phyloP scores from a whole-genome alignment of 1,140 invertebrate species.

The Drosophila baimaii region DNA sequence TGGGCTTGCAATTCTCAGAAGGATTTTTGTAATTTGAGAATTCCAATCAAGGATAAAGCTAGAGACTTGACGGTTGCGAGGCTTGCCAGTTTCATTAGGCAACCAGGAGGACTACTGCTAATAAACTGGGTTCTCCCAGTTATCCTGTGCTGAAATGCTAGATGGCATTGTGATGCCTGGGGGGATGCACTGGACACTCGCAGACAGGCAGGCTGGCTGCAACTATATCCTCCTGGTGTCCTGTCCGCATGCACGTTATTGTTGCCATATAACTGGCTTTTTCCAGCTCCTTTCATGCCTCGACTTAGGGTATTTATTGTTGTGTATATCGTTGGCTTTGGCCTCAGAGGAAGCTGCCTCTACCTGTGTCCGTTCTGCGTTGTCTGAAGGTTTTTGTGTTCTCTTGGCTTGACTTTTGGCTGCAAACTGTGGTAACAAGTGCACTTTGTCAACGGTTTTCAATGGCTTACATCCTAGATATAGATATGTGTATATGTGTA shows the following conservation, averaged over 20 bases:
- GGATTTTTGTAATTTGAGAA: background rate
- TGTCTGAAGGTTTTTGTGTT: background rate
- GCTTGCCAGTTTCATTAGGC: background rate
- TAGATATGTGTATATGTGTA: background rate
- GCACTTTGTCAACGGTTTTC: conserved; percentile 18
- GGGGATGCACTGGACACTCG: background rate
- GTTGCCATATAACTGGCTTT: conserved; percentile 1
- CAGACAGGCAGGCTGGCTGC: conserved; percentile 1
- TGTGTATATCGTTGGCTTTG: conserved; percentile 32
- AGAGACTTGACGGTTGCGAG: background rate
- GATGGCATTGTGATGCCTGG: background rate
- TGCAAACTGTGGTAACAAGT: conserved; percentile 4
- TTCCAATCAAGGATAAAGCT: conserved; percentile 7
- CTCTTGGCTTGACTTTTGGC: conserved; percentile 5
- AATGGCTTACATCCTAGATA: conserved; percentile 6
- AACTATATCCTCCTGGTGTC: conserved; percentile 4
- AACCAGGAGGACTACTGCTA: background rate
- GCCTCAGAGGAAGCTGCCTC: background rate
- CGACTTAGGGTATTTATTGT: conserved; percentile 27
- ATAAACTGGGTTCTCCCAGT: background rate
- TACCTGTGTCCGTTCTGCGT: background rate
- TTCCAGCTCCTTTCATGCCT: conserved; percentile 5
- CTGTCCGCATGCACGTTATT: background rate
- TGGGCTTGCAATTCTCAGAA: background rate
- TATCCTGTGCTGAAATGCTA: background rate